Percentiles rank a stretch among this genome's conserved stretches.
Conservation (phyloP, 2,113 vertebrate genomes). For the Gymnogyps californianus region DNA sequence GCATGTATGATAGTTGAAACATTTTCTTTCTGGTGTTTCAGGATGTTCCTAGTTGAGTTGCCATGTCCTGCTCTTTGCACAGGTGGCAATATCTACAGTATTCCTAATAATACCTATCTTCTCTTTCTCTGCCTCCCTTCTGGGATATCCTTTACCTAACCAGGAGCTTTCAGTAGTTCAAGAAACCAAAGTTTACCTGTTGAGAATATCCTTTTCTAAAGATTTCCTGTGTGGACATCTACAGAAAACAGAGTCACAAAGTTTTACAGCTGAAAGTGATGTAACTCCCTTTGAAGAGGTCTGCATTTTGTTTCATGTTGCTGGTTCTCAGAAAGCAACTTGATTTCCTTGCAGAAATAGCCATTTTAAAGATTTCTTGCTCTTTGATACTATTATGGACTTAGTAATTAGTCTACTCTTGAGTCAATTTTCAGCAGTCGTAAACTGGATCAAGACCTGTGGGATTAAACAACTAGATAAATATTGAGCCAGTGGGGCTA, state of each 20-base stretch:
- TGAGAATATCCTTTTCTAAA: neutral
- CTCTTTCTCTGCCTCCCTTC: neutral
- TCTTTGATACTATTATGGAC: slow-evolving; percentile 64
- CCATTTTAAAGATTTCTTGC: slow-evolving; percentile 57
- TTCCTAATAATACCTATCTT: neutral
- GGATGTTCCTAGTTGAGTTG: neutral
- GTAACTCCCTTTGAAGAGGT: neutral
- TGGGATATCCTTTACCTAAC: neutral
- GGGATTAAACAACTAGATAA: slow-evolving; percentile 44
- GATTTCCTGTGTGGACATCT: neutral
- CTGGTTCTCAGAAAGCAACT: slow-evolving; percentile 26
- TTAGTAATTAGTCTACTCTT: slow-evolving; percentile 51
- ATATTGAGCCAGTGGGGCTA: neutral
- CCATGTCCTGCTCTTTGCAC: neutral
- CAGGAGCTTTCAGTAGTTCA: neutral
- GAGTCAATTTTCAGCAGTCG: slow-evolving; percentile 27
- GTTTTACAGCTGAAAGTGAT: neutral
- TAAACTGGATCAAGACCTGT: slow-evolving; percentile 47
- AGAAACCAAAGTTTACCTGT: neutral
- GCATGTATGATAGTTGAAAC: neutral
- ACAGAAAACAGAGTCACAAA: neutral
- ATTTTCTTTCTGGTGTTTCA: neutral
- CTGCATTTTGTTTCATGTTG: slow-evolving; percentile 42
- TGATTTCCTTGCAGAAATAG: slow-evolving; percentile 50
- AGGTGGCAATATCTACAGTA: neutral